A percentile compares a stretch with the other conserved stretches of the same genome.
Conservation (phyloP, 1,140 invertebrate genomes). For the Tetragonula clypearis region DNA sequence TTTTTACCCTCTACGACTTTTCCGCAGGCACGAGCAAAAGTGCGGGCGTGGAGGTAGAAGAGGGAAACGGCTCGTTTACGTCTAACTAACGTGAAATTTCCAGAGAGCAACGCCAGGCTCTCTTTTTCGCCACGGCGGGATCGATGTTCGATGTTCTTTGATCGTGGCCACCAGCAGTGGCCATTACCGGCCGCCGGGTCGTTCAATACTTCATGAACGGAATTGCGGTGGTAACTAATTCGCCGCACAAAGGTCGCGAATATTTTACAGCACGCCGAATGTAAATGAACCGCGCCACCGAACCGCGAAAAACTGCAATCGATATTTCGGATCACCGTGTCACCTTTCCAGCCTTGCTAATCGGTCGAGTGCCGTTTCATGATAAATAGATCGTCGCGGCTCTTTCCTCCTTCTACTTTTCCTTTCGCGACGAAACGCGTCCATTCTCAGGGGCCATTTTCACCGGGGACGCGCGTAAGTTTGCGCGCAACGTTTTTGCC, state of each 20-base stretch:
- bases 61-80: conserved; percentile 61
- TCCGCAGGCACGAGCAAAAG: conserved; percentile 38
- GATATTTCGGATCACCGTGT: conserved; percentile 17
- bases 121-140: conserved; percentile 38
- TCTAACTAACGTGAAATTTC: conserved; percentile 69
- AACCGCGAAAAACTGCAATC: conserved; percentile 33
- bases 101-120: conserved; percentile 47
- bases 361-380: not conserved
- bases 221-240: conserved; percentile 63
- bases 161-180: conserved; percentile 50
- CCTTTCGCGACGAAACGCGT: not conserved
- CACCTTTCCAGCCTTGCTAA: not conserved
- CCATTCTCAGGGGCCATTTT: not conserved
- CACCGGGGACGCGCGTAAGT: not conserved
- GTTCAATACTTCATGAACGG: conserved; percentile 62
- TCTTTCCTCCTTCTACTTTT: not conserved
- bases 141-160: conserved; percentile 68
- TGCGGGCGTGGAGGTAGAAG: conserved; percentile 43
- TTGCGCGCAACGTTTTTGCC: not conserved
- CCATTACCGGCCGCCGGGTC: conserved; percentile 47
- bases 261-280: conserved; percentile 43
- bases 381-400: not conserved
- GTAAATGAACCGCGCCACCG: conserved; percentile 32
- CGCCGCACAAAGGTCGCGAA: conserved; percentile 58
- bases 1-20: conserved; percentile 16